These are phyloP conservation scores for Diabrotica balteata DNA, from an alignment of 2,888 invertebrate species.

Conservation along the genomic window DNA sequence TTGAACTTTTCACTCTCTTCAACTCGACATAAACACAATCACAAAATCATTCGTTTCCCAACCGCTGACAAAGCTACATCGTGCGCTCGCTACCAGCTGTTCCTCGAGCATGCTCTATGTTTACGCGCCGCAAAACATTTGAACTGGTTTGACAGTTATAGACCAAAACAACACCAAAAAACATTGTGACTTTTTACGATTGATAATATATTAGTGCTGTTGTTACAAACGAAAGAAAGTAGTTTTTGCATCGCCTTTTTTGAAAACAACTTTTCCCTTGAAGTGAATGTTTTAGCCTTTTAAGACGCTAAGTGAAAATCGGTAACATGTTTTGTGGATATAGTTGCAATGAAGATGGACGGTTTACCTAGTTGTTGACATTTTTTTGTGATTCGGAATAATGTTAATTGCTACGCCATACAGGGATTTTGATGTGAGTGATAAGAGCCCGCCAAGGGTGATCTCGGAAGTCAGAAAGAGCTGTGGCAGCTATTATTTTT, in stretches of 20 bases:
- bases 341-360: slow-evolving; percentile 15
- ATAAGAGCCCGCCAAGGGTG: slow-evolving; percentile 54
- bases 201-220: background rate
- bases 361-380: slow-evolving; percentile 8
- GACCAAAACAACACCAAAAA: slow-evolving; percentile 1
- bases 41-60: slow-evolving; percentile 10
- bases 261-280: slow-evolving; percentile 33
- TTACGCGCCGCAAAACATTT: slow-evolving; percentile 7
- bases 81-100: background rate
- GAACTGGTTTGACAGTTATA: slow-evolving; percentile 6
- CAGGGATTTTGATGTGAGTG: slow-evolving; percentile 46
- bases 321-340: slow-evolving; percentile 12
- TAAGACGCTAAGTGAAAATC: slow-evolving; percentile 30
- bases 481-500: slow-evolving; percentile 40
- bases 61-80: slow-evolving; percentile 1
- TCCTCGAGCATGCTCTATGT: slow-evolving; percentile 1
- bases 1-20: slow-evolving; percentile 15
- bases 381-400: slow-evolving; percentile 20
- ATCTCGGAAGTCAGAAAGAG: slow-evolving; percentile 57
- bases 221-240: slow-evolving; percentile 23
- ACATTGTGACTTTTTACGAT: slow-evolving; percentile 2
- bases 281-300: slow-evolving; percentile 23
- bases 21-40: slow-evolving; percentile 12
- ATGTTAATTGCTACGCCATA: slow-evolving; percentile 53
- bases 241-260: slow-evolving; percentile 19